Percentiles rank a stretch among this genome's conserved stretches.
These are phyloP conservation scores for Tretioscincus oriximinensis DNA, from an alignment of 2,113 vertebrate genomes.

Conservation along the genomic window DNA sequence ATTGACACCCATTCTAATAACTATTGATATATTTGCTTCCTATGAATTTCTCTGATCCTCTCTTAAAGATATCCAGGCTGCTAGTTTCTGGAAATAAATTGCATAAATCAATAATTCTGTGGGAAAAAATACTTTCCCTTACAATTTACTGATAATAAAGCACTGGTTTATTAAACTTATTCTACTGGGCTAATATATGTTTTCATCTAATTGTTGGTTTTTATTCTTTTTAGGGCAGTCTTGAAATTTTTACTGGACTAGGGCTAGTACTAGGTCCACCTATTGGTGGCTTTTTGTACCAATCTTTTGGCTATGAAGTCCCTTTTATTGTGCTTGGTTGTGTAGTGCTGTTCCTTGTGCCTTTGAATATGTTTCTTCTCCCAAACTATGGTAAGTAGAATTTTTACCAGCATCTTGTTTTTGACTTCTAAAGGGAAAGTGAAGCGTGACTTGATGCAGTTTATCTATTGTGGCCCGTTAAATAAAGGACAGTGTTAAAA, in stretches of 20 bases:
- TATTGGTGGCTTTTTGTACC: conserved; percentile 90
- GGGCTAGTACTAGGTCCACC: conserved; percentile 91
- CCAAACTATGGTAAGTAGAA: conserved; percentile 81
- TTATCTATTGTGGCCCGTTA: not conserved
- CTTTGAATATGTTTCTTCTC: conserved; percentile 86
- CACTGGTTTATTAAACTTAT: not conserved
- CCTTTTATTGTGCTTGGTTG: conserved; percentile 89
- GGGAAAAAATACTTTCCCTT: not conserved
- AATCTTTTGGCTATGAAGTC: conserved; percentile 88
- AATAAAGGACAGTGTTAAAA: not conserved
- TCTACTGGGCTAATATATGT: accelerated
- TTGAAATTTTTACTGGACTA: conserved; percentile 90
- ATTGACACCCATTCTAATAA: too few relatives aligned
- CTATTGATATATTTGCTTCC: too few relatives aligned
- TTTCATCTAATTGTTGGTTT: not conserved
- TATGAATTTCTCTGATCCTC: too few relatives aligned
- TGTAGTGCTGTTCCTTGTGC: conserved; percentile 83
- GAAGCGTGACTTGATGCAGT: not conserved
- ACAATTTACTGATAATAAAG: not conserved
- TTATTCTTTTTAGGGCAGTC: conserved; percentile 77
- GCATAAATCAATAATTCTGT: not conserved
- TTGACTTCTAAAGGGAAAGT: not conserved
- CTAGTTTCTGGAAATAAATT: too few relatives aligned
- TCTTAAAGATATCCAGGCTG: too few relatives aligned
- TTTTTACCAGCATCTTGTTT: conserved; percentile 6